Percentiles rank a stretch among this genome's conserved stretches.
Conservation (phyloP, 2,113 vertebrate genomes). For the Penelope pileata region DNA sequence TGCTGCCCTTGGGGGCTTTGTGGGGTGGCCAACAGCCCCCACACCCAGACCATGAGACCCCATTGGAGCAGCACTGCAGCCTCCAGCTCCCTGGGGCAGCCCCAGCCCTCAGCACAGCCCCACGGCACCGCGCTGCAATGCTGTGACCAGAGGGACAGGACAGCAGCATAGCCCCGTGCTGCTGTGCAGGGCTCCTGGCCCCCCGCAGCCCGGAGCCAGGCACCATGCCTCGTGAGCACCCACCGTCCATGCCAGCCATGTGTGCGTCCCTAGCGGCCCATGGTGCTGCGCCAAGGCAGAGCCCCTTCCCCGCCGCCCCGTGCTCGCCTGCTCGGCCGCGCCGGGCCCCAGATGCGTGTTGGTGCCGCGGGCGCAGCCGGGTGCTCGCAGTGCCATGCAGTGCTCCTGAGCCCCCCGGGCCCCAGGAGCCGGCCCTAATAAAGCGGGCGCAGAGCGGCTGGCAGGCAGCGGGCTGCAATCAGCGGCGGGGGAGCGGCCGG, state of each 20-base stretch:
- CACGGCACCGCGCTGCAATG: accelerated
- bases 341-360: neutral
- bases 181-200: accelerated
- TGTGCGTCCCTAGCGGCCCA: neutral
- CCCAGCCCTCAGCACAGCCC: neutral
- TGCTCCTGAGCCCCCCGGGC: neutral
- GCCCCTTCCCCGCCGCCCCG: neutral
- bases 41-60: no score
- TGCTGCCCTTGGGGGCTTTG: no score
- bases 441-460: neutral
- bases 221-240: neutral
- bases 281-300: neutral
- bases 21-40: no score
- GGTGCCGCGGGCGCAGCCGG: neutral
- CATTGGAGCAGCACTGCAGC: accelerated
- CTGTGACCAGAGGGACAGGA: neutral
- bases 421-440: constrained; percentile 30
- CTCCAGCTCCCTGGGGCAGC: neutral
- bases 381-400: neutral
- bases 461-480: neutral
- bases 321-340: neutral
- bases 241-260: constrained; percentile 54
- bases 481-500: neutral
- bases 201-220: neutral
- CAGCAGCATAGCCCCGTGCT: accelerated